Evolutionary conservation across 1,140 invertebrate genomes (phyloP).

Genomic region (Bombus soroeensis): DNA sequence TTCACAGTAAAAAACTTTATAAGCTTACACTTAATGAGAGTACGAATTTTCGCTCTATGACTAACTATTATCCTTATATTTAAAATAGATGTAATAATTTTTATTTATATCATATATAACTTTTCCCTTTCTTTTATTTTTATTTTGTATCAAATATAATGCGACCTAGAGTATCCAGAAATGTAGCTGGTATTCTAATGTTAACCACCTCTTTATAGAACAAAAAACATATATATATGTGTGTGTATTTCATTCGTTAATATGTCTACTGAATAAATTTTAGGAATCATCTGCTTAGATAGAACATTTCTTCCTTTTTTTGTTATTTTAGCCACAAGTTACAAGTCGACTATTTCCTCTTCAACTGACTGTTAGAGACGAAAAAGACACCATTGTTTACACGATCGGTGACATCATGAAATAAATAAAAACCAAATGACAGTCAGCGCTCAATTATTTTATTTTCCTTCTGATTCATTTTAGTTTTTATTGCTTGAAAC

Average conservation of each 20-base stretch:
- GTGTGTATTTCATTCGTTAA: background rate
- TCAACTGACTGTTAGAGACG: background rate
- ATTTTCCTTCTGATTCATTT: background rate
- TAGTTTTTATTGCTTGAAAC: too few species aligned
- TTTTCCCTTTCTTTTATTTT: too few species aligned
- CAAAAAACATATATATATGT: background rate
- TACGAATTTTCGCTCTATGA: background rate
- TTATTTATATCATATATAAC: background rate
- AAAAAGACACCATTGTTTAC: background rate
- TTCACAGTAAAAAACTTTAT: too few species aligned
- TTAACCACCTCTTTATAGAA: slow-evolving; percentile 18
- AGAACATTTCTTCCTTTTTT: background rate
- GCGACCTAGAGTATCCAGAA: background rate
- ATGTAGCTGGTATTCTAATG: background rate
- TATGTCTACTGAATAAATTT: background rate
- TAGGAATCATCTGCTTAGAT: background rate
- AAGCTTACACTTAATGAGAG: background rate
- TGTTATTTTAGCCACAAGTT: background rate
- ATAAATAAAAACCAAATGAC: background rate
- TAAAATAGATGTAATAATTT: background rate
- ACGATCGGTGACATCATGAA: background rate
- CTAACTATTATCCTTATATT: background rate
- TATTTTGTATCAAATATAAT: background rate
- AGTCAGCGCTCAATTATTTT: background rate
- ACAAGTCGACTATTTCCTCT: background rate